Evolutionary conservation across 2,888 invertebrate species (phyloP), one percentile per base, ranked within the genome.

Genomic region (Acronicta psi): DNA sequence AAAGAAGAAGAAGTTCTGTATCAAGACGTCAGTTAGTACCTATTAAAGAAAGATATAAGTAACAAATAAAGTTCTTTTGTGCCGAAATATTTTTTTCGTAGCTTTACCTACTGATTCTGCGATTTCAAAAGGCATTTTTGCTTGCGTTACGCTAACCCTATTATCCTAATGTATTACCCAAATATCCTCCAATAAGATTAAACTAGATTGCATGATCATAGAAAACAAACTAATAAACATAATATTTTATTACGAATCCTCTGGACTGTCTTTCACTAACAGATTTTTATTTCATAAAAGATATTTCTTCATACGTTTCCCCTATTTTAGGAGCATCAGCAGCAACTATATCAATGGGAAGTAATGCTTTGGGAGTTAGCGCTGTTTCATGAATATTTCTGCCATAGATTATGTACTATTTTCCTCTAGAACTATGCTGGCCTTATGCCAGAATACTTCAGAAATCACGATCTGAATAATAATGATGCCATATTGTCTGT

Each of bases 181-280:
- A 38, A 59, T 64, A 69, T 69, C 56, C 38, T 43, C 41, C 25
- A 57, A 73, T 52, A 55, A 44, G 59, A 23, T 36, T 37, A 59
- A 52, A 55, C 36, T 44, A 53, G 46, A 69, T 63, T 53, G 49
- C 45, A 34, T 53, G 59, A 58, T 53, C 59, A 73, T 61, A 60
- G 69, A 69, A 78, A 77, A 79, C 73, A 77, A 61, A 60, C 63
- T 49, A 57, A 77, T 79, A 77, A 77, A 79, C 65, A 65, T 74
- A 57, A 59, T 57, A 70, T 73, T 79, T 79, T 77, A 74, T 73
- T 67, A 42, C 34, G 43, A 66, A 13, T 41, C 57, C 63, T 56
- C 63, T 71, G 71, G 56, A 56, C 65, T 62, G 51, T 54, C 51
- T 54, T 62, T 55, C 25, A 47, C 34, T 62, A 69, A 60, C 56